Evolutionary conservation across 1,140 invertebrate species (phyloP).

Genomic region (Delia radicum): DNA sequence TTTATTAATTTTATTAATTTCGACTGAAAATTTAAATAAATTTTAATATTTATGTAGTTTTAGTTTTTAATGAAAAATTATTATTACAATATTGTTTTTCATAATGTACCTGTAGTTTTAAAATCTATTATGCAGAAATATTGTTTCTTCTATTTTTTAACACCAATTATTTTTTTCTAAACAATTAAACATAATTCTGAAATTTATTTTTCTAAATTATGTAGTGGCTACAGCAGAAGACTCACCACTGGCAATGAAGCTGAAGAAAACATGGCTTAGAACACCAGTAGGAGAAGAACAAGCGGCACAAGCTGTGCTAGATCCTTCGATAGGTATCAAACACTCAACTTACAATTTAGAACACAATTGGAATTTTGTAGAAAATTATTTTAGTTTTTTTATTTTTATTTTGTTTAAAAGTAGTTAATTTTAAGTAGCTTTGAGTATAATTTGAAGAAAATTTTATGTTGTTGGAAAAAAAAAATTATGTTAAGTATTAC

Average conservation of each 20-base stretch:
- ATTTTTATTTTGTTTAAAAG: not conserved
- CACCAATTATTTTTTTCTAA: not conserved
- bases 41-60: not conserved
- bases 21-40: no score
- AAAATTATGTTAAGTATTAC: not conserved
- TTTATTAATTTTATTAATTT: no score
- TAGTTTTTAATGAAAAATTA: no score
- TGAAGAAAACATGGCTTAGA: conserved; percentile 70
- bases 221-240: conserved; percentile 65
- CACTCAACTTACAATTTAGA: conserved; percentile 20
- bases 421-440: not conserved
- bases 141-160: not conserved
- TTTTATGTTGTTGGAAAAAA: not conserved
- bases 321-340: conserved; percentile 62
- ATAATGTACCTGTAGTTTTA: no score
- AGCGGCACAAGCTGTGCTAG: conserved; percentile 64
- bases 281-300: conserved; percentile 66
- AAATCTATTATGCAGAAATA: no score
- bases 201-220: conserved; percentile 31
- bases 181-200: conserved; percentile 17
- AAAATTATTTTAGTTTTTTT: not conserved
- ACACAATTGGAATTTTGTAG: not conserved
- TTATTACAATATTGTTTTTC: no score
- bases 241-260: conserved; percentile 65
- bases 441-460: not conserved